Conservation (phyloP, 2,888 invertebrate species). For the Catocala fraxini region DNA sequence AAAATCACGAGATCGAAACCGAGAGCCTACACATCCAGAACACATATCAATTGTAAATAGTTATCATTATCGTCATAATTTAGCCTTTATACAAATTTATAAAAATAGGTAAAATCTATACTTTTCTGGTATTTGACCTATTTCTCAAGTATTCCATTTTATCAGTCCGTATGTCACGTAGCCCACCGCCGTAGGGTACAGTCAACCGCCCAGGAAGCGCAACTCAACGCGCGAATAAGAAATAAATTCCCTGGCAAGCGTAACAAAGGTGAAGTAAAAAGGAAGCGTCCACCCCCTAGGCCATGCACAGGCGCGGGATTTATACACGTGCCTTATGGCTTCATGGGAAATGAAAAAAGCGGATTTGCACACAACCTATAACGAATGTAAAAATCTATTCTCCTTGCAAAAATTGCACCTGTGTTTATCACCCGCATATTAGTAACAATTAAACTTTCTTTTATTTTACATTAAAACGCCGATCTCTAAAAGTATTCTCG, state of each 20-base stretch:
- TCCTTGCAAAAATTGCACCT: slow-evolving; percentile 9
- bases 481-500: too few relatives aligned
- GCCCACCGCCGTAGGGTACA: slow-evolving; percentile 71
- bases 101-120: neutral
- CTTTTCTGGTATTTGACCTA: neutral
- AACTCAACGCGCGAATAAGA: slow-evolving; percentile 85
- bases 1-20: too few relatives aligned
- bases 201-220: slow-evolving; percentile 86
- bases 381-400: slow-evolving; percentile 49
- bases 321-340: slow-evolving; percentile 75
- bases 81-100: too few relatives aligned
- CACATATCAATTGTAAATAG: too few relatives aligned
- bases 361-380: slow-evolving; percentile 37
- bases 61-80: too few relatives aligned
- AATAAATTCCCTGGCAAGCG: slow-evolving; percentile 86
- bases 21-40: too few relatives aligned
- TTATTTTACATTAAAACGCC: too few relatives aligned
- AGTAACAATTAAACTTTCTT: too few relatives aligned
- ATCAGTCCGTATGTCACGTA: slow-evolving; percentile 41
- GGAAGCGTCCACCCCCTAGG: slow-evolving; percentile 78
- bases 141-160: neutral
- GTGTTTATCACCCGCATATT: too few relatives aligned
- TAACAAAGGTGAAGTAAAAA: slow-evolving; percentile 87
- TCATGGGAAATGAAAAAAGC: slow-evolving; percentile 66
- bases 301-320: slow-evolving; percentile 67